Percentiles rank a stretch among this genome's conserved stretches.
These are phyloP conservation scores for Harpagoxenus sublaevis DNA, from an alignment of 2,888 invertebrate species.

Conservation along the genomic window DNA sequence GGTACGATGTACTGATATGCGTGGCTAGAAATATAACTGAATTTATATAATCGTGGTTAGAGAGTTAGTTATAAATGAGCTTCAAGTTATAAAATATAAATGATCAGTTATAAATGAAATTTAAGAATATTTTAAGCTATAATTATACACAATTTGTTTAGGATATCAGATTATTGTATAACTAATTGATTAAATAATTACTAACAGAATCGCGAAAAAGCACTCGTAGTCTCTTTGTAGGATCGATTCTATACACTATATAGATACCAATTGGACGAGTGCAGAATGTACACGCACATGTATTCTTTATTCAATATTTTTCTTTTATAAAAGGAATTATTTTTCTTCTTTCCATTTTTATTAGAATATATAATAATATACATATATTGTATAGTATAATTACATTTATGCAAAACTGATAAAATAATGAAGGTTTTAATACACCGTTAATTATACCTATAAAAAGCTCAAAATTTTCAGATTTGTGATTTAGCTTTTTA, in stretches of 20 bases:
- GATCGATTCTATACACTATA: background rate
- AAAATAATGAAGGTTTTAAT: background rate
- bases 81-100: too few relatives aligned
- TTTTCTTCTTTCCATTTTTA: background rate
- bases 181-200: conserved; percentile 17
- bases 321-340: background rate
- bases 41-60: background rate
- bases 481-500: background rate
- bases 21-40: background rate
- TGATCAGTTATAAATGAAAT: background rate
- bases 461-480: background rate
- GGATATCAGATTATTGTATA: background rate
- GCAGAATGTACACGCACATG: background rate
- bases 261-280: background rate
- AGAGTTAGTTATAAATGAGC: background rate
- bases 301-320: background rate
- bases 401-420: background rate
- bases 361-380: background rate
- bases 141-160: background rate
- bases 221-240: background rate
- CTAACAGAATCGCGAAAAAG: background rate
- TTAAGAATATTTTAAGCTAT: background rate
- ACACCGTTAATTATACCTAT: background rate
- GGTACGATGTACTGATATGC: too few relatives aligned
- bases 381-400: background rate